phyloP scores from a whole-genome alignment of 2,113 vertebrate species.

The Arizona elegans region DNA sequence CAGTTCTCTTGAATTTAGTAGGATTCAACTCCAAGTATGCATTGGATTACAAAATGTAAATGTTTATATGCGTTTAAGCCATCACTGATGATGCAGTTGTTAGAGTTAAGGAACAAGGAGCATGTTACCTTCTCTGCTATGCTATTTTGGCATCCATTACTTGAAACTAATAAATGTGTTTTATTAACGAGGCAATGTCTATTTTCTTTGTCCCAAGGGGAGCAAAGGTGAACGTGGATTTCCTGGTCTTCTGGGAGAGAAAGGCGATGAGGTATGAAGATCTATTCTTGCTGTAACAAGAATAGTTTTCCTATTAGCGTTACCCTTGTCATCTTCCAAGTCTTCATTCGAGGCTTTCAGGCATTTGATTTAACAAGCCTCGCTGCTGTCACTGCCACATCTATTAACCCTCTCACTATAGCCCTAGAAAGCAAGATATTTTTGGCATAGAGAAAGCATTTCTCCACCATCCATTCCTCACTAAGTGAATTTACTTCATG shows the following conservation, averaged over 20 bases:
- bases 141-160: neutral
- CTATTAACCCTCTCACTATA: neutral
- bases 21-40: neutral
- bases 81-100: neutral
- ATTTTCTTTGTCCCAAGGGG: slow-evolving; percentile 75
- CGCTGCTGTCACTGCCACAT: neutral
- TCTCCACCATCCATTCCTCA: neutral
- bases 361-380: neutral
- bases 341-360: neutral
- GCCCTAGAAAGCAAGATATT: neutral
- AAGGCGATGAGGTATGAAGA: slow-evolving; percentile 88
- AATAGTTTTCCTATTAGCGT: neutral
- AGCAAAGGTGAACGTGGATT: slow-evolving; percentile 95
- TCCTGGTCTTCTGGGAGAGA: slow-evolving; percentile 86
- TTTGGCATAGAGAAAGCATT: neutral
- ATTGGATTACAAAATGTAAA: neutral
- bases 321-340: neutral
- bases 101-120: neutral
- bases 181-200: slow-evolving; percentile 11
- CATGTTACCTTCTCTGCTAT: neutral
- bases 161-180: neutral
- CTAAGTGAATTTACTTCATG: neutral
- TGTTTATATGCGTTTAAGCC: neutral
- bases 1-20: neutral
- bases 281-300: neutral